These are phyloP conservation scores for Araneus ventricosus DNA, from an alignment of 1,140 invertebrate species.

Conservation along the genomic window DNA sequence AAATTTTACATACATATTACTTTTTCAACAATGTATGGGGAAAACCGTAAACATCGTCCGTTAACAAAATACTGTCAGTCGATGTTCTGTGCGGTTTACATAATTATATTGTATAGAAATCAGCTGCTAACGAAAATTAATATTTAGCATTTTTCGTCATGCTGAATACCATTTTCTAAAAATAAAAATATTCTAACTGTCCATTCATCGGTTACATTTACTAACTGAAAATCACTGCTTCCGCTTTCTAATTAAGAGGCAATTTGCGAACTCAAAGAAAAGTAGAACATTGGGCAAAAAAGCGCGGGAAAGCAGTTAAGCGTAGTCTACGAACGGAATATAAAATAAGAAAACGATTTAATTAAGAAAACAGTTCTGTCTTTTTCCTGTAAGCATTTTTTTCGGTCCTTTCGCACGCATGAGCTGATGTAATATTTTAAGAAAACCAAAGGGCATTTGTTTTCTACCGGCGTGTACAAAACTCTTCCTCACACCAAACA, in stretches of 20 bases:
- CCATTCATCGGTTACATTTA: not conserved
- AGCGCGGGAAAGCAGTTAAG: not conserved
- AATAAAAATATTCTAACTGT: not conserved
- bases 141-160: not conserved
- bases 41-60: too few species aligned
- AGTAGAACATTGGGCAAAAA: not conserved
- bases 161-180: not conserved
- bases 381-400: not conserved
- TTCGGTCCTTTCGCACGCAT: not conserved
- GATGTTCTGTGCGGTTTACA: too few species aligned
- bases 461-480: not conserved
- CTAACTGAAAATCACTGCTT: not conserved
- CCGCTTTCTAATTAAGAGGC: constrained; percentile 1
- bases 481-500: not conserved
- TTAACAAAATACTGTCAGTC: too few species aligned
- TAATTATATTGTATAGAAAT: too few species aligned
- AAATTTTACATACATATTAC: too few species aligned
- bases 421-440: not conserved
- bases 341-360: not conserved
- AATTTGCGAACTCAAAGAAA: not conserved
- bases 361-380: not conserved
- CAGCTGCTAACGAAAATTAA: too few species aligned
- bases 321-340: not conserved
- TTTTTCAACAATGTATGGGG: too few species aligned
- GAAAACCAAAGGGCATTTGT: not conserved